Evolutionary conservation across 1,140 invertebrate species (phyloP), one percentile per base, ranked within the genome.

Genomic region (Varroa destructor): DNA sequence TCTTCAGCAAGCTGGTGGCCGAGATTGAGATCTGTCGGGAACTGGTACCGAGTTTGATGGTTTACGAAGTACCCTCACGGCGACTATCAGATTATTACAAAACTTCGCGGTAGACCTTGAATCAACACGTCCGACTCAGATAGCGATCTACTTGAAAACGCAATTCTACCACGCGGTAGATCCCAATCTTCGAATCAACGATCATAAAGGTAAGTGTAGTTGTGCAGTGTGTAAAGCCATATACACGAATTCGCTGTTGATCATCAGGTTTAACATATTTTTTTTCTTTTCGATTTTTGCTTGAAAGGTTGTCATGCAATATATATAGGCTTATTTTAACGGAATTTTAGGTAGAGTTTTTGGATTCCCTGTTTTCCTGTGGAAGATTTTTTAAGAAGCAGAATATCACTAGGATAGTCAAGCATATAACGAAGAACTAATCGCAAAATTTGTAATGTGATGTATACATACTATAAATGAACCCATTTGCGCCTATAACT

Each of bases 171-270:
- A 37, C 61, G 40, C 37, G 61, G 40, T 14, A 46, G 74, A 87
- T 84, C 1, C 74, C 56, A 79, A 83, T 77, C 85, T 83, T 6
- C 84, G 80, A 70, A 85, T 93, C 76, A 85, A 97, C 76, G 64
- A 96, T 91, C 95, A 99, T 99, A 77, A 99, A 99, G 0, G 96
- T 97, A 25, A 99, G 81, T 0, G 88, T 90, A 0, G 84, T 95
- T 76, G 89, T 88, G 78, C 88, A 43, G 61, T 67, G 37, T 37
- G 12, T 67, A 88, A 0, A 94, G 87, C 74, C 91, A 89, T 89
- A 75, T 37, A 78, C 77, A 75, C 71, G 71, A 58, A 51, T 51
- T 51, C 8, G 46, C 46, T 51, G 4, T 51, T 51, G 46, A 51
- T 8, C 46, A 51, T 8, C 46, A 51, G 51, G 56, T 58, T 51